These are phyloP conservation scores for Oreohelix idahoensis DNA, from an alignment of 1,140 invertebrate species.

Conservation along the genomic window DNA sequence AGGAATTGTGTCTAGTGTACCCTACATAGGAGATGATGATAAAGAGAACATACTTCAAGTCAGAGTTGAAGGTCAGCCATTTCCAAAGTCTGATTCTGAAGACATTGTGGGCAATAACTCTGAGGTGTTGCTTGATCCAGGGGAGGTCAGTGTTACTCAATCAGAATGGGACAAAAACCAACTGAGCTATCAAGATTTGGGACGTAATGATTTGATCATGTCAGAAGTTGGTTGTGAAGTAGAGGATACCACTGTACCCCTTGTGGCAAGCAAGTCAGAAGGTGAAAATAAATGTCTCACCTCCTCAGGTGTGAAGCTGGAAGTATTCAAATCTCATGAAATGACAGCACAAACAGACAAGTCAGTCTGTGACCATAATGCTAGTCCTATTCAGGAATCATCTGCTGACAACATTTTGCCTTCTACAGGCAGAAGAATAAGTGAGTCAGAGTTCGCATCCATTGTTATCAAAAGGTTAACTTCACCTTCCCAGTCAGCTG, in stretches of 20 bases:
- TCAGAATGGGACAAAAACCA: neutral
- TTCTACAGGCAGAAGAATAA: neutral
- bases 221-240: no score
- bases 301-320: neutral
- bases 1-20: neutral
- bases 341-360: neutral
- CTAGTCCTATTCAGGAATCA: neutral
- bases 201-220: no score
- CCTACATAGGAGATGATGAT: no score
- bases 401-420: neutral
- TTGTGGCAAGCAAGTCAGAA: neutral
- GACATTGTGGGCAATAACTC: no score
- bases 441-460: constrained; percentile 21
- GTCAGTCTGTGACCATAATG: neutral
- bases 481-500: neutral
- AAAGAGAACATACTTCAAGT: neutral
- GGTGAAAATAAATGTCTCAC: neutral
- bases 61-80: neutral
- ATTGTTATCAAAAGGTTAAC: constrained; percentile 24
- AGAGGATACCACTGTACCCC: neutral
- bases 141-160: neutral
- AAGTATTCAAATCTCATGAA: neutral
- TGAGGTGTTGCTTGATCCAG: neutral
- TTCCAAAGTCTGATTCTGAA: no score
- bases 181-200: no score